These are phyloP conservation scores for Zelostemma sp. DNA, from an alignment of 1,140 invertebrate species.

Conservation along the genomic window DNA sequence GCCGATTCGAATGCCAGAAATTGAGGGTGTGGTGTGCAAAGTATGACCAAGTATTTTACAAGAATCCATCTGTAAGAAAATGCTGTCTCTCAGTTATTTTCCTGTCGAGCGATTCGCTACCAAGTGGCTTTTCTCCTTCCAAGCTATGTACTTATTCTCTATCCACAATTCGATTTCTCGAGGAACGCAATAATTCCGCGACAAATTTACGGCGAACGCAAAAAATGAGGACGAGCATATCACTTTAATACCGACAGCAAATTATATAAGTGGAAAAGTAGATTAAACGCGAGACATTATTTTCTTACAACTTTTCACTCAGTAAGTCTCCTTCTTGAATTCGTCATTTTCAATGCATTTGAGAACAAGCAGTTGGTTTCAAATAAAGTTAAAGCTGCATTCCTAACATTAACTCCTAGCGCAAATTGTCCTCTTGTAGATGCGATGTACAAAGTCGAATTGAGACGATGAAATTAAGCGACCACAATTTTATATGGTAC, in stretches of 20 bases:
- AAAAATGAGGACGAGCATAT: slow-evolving; percentile 3
- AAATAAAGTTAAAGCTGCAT: too few species aligned
- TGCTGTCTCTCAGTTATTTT: slow-evolving; percentile 54
- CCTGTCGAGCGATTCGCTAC: slow-evolving; percentile 44
- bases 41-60: slow-evolving; percentile 61
- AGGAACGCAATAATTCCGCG: slow-evolving; percentile 19
- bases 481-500: too few species aligned
- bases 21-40: slow-evolving; percentile 51
- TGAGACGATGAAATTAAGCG: too few species aligned
- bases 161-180: neutral
- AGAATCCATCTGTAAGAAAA: slow-evolving; percentile 52
- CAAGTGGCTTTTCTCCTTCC: slow-evolving; percentile 21
- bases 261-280: too few species aligned
- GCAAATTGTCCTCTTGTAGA: too few species aligned
- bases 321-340: too few species aligned
- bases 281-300: too few species aligned
- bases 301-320: too few species aligned
- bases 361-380: too few species aligned
- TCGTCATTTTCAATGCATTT: too few species aligned
- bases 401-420: too few species aligned
- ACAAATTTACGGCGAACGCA: slow-evolving; percentile 15
- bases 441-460: too few species aligned
- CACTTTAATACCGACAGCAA: slow-evolving; percentile 14
- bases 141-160: neutral
- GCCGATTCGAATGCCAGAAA: slow-evolving; percentile 43